Conservation (phyloP, 2,797 vertebrate species). For the Tinamus major region DNA sequence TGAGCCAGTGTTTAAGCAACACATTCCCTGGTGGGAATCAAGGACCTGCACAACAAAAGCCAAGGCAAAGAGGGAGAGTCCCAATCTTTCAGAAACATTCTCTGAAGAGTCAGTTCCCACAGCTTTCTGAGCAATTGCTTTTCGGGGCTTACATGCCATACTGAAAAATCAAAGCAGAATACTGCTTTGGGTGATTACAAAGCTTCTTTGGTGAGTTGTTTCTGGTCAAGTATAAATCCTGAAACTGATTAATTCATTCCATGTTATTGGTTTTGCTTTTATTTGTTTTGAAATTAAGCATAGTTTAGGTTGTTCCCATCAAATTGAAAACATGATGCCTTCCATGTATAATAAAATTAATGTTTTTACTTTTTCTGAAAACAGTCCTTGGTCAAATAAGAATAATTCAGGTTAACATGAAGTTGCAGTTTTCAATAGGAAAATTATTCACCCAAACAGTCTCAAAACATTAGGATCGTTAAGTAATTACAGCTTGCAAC, state of each 20-base stretch:
- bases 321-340: slow-evolving; percentile 12
- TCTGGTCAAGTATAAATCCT: background rate
- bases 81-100: background rate
- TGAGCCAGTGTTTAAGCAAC: background rate
- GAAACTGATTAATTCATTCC: slow-evolving; percentile 11
- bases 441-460: slow-evolving; percentile 46
- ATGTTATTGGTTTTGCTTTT: background rate
- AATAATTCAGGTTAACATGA: background rate
- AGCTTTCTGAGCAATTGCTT: background rate
- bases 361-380: background rate
- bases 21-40: background rate
- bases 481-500: slow-evolving; percentile 28
- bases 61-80: background rate
- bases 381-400: background rate
- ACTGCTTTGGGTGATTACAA: background rate
- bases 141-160: background rate
- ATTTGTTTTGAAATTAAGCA: background rate
- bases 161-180: background rate
- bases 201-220: background rate
- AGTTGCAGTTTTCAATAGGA: slow-evolving; percentile 7
- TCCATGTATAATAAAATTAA: slow-evolving; percentile 32
- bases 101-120: background rate
- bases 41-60: background rate
- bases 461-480: background rate
- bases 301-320: background rate